These are phyloP conservation scores for Nymphalis urticae DNA, from an alignment of 2,888 invertebrate species.

Conservation along the genomic window DNA sequence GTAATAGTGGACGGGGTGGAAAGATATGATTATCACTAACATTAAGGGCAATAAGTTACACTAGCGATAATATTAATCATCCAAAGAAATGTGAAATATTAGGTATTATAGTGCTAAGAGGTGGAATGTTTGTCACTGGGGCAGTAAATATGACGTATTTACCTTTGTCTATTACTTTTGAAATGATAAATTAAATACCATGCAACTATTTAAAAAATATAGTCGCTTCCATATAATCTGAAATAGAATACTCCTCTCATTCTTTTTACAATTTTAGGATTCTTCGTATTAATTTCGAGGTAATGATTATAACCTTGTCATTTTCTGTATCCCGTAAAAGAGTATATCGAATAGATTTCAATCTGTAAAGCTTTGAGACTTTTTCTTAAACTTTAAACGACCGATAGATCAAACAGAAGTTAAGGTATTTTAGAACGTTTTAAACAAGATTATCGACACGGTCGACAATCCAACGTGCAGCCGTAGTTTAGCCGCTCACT, in stretches of 20 bases:
- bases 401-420: no score
- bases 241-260: no score
- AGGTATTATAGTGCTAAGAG: conserved; percentile 27
- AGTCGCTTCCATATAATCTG: no score
- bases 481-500: neutral
- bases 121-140: conserved; percentile 36
- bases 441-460: no score
- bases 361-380: no score
- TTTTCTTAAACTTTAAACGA: no score
- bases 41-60: conserved; percentile 19
- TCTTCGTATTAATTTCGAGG: neutral
- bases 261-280: neutral
- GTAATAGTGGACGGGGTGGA: conserved; percentile 37
- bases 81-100: neutral
- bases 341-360: neutral
- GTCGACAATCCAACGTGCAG: no score
- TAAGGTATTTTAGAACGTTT: no score
- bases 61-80: conserved; percentile 2
- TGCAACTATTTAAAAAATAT: no score
- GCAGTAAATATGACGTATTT: neutral
- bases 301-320: neutral
- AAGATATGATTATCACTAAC: conserved; percentile 32
- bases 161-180: neutral
- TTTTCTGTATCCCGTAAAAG: neutral
- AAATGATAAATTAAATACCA: neutral